Evolutionary conservation across 2,888 invertebrate species (phyloP).

Genomic region (Leucoma salicis): DNA sequence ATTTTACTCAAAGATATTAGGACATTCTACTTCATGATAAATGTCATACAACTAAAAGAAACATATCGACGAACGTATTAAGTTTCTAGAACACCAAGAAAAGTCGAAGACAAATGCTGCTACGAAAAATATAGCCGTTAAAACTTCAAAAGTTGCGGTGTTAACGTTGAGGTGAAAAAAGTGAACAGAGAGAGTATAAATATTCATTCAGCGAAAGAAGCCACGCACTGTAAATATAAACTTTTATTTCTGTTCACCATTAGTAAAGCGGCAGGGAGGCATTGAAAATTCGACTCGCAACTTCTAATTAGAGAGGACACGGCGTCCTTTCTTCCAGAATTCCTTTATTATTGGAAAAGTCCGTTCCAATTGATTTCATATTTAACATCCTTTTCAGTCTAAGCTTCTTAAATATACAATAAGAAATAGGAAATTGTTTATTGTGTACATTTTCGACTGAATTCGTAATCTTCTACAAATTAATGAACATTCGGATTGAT

Average conservation of each 20-base stretch:
- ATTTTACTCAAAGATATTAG: conserved; percentile 1
- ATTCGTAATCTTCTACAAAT: conserved; percentile 22
- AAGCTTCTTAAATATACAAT: conserved; percentile 39
- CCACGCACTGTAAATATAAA: conserved; percentile 78
- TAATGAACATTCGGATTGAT: too few species aligned
- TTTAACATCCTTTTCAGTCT: conserved; percentile 55
- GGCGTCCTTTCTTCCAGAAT: conserved; percentile 57
- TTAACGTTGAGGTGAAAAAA: conserved; percentile 68
- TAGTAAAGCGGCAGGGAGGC: conserved; percentile 57
- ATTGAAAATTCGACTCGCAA: conserved; percentile 78
- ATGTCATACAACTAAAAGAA: conserved; percentile 10
- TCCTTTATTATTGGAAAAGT: conserved; percentile 73
- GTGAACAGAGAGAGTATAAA: conserved; percentile 70
- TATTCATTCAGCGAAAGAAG: conserved; percentile 68
- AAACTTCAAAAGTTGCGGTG: conserved; percentile 47
- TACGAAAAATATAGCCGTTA: conserved; percentile 60
- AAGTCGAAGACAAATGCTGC: conserved; percentile 55
- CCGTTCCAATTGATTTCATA: conserved; percentile 72
- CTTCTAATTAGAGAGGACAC: conserved; percentile 76
- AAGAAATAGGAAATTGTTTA: conserved; percentile 22
- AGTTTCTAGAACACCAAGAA: conserved; percentile 49
- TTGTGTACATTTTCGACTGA: conserved; percentile 26
- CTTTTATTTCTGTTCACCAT: conserved; percentile 75
- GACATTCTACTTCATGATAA: background rate
- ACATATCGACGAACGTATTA: conserved; percentile 38